Conservation (phyloP, 2,797 vertebrate genomes). For the Clamator glandarius region DNA sequence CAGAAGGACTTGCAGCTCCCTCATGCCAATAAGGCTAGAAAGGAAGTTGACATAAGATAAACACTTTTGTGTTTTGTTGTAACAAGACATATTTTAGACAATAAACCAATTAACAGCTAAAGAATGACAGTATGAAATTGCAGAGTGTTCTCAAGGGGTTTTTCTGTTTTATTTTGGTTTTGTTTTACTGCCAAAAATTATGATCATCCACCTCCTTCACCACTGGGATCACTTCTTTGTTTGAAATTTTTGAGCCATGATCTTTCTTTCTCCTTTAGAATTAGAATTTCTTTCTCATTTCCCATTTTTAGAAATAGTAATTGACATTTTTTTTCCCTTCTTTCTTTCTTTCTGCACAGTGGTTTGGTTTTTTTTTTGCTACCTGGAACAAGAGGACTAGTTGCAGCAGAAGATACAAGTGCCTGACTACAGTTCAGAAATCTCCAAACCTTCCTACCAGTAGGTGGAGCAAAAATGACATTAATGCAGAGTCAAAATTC, state of each 20-base stretch:
- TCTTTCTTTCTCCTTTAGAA: not conserved
- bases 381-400: not conserved
- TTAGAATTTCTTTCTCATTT: not conserved
- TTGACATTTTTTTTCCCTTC: too few relatives aligned
- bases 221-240: not conserved
- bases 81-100: not conserved
- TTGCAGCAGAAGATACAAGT: not conserved
- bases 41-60: not conserved
- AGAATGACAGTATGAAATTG: not conserved
- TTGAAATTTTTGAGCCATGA: not conserved
- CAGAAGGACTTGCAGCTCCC: not conserved
- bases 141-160: not conserved
- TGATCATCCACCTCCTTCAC: not conserved
- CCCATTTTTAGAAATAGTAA: not conserved
- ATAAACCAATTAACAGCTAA: not conserved
- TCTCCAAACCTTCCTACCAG: constrained; percentile 26
- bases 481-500: not conserved
- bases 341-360: not conserved
- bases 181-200: not conserved
- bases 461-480: constrained; percentile 64
- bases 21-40: not conserved
- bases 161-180: not conserved
- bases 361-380: not conserved
- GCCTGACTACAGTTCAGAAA: not conserved
- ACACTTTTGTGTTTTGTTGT: not conserved